Base-by-base conservation (phyloP, 2,888 invertebrate genomes). In the Xestobium rufovillosum region DNA sequence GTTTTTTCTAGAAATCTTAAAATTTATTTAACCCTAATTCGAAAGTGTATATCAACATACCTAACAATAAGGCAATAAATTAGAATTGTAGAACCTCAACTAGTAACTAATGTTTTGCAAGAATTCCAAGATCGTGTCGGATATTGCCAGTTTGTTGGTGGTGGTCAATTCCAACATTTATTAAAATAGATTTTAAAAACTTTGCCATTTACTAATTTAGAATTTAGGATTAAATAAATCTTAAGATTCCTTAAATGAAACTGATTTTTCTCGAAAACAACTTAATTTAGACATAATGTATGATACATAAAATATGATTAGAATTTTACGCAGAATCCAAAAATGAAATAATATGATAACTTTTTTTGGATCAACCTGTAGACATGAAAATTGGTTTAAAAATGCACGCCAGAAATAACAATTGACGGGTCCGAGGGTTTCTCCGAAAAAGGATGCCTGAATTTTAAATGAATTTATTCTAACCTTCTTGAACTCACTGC, bases 281-380 rank as follows among this genome's bases (percentile, higher is more conserved):
- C n/a, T 19, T n/a, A 19, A 19, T 19, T 19, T 19, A 19, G n/a
- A n/a, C 23, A 19, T 8, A 6, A 6, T 19, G n/a, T 8, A 8
- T n/a, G 6, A 19, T n/a, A 19, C 23, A 19, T 19, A n/a, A 19
- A 19, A 19, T 19, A 19, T 19, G 6, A 8, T 19, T 19, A 19
- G n/a, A 19, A 19, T 19, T 19, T 19, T 19, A 19, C n/a, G 23
- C n/a, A 19, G 23, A 19, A 19, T 19, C n/a, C 23, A 19, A 19
- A n/a, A n/a, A n/a, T n/a, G n/a, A n/a, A n/a, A n/a, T n/a, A n/a
- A n/a, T n/a, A n/a, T n/a, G n/a, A n/a, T n/a, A n/a, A n/a, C n/a
- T n/a, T n/a, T n/a, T n/a, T n/a, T n/a, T n/a, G n/a, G n/a, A n/a
- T n/a, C n/a, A n/a, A n/a, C n/a, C n/a, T n/a, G n/a, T n/a, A n/a